Percentiles rank a stretch among this genome's conserved stretches.
Evolutionary conservation across 2,888 invertebrate genomes (phyloP).

Genomic region (Criorhina ranunculi): DNA sequence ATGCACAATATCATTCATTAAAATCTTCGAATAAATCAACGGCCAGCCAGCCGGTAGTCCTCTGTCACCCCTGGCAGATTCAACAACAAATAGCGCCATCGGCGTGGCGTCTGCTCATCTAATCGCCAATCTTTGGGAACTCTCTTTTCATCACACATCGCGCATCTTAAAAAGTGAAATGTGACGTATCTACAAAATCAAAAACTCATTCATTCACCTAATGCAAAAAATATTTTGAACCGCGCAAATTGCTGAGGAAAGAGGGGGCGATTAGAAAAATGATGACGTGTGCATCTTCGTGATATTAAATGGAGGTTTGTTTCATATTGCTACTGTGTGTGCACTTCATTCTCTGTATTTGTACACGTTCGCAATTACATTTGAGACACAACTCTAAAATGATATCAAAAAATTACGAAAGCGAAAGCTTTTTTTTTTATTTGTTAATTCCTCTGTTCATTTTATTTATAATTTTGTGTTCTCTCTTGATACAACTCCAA

Average conservation of each 20-base stretch:
- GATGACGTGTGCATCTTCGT: slow-evolving; percentile 16
- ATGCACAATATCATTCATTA: slow-evolving; percentile 32
- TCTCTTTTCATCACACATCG: slow-evolving; percentile 5
- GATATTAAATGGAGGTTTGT: not conserved
- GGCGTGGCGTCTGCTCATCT: not conserved
- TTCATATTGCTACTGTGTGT: not conserved
- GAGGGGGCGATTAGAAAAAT: not conserved
- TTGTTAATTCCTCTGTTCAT: slow-evolving; percentile 20
- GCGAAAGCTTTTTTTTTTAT: slow-evolving; percentile 62
- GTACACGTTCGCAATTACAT: slow-evolving; percentile 42
- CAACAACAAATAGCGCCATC: slow-evolving; percentile 18
- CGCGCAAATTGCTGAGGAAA: slow-evolving; percentile 36
- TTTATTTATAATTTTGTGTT: slow-evolving; percentile 20
- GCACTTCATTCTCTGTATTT: slow-evolving; percentile 6
- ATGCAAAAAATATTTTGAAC: slow-evolving; percentile 15
- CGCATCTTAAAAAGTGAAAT: slow-evolving; percentile 20
- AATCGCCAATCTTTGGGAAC: slow-evolving; percentile 10
- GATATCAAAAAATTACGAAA: slow-evolving; percentile 60
- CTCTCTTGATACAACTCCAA: slow-evolving; percentile 37
- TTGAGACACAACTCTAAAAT: slow-evolving; percentile 22
- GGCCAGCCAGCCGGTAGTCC: not conserved
- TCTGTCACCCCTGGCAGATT: not conserved
- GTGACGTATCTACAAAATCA: slow-evolving; percentile 29
- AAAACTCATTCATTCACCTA: not conserved
- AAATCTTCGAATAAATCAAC: slow-evolving; percentile 41